A percentile compares a stretch with the other conserved stretches of the same genome.
phyloP scores from a whole-genome alignment of 1,140 invertebrate genomes.

The Lordiphosa stackelbergi region DNA sequence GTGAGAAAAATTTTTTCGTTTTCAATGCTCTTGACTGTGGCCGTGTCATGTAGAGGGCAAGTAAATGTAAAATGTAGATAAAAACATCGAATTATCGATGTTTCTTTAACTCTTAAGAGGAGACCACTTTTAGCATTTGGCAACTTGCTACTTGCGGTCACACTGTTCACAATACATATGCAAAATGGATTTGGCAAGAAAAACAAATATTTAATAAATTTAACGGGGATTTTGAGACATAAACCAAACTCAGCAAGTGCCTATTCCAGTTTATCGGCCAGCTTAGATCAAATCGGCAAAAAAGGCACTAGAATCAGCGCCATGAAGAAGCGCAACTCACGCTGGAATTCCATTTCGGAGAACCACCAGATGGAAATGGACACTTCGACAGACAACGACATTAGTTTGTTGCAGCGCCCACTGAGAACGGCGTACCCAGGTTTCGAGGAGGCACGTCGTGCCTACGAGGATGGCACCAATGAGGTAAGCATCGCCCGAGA shows the following conservation, averaged over 20 bases:
- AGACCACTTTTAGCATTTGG: no score
- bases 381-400: constrained; percentile 75
- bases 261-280: neutral
- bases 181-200: constrained; percentile 15
- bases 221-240: constrained; percentile 2
- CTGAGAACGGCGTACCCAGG: constrained; percentile 81
- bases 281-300: neutral
- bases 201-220: constrained; percentile 5
- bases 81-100: no score
- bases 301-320: constrained; percentile 7
- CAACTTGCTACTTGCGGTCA: no score
- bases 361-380: constrained; percentile 49
- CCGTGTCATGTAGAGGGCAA: no score
- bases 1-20: no score
- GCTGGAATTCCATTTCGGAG: constrained; percentile 49
- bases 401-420: constrained; percentile 81
- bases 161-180: no score
- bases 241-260: neutral
- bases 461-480: constrained; percentile 81
- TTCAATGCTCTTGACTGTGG: no score
- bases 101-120: no score
- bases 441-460: constrained; percentile 80
- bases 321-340: constrained; percentile 64
- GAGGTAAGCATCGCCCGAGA: constrained; percentile 76
- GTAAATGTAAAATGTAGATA: no score